Evolutionary conservation across 2,797 vertebrate species (phyloP), one percentile per base, ranked within the genome.

Genomic region (Takifugu rubripes): DNA sequence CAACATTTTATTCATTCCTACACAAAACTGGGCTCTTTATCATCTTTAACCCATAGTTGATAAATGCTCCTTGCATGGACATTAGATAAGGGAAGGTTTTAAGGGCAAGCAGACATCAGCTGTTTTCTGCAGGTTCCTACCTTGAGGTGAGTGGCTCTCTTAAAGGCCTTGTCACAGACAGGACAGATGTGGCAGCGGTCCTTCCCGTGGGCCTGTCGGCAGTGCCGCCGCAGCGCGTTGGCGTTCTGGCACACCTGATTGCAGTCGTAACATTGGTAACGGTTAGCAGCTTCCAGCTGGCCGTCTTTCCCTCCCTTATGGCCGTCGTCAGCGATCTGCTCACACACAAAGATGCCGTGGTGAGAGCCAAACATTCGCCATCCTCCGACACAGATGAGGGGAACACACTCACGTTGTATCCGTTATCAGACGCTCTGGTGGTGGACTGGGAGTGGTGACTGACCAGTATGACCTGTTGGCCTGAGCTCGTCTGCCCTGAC

Each of bases 81-180:
- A 33, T 33, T 33, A 11, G 33, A 33, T 43, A 16, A 21, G 25
- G 36, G 26, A 8, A 12, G 9, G 49, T 8, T 26, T 10, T 10
- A 26, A 10, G 3, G 9, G 47, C 2, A 52, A 50, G 44, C 0
- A 10, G 11, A 14, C 3, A 9, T 4, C 49, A 50, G 24, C 27
- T 1, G 1, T 48, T 29, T 9, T 21, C 5, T 12, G 2, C 17
- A 6, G 29, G 31, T 48, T 33, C 59, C 68, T 89, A 98, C 97
- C 94, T 98, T 99, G 68, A 99, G 93, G 79, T 99, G 97, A 0
- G 97, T 96, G 17, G 96, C 95, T 3, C 97, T 82, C 75, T 99
- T 99, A 77, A 99, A 99, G 61, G 95, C 96, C 87, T 99, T 99
- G 82, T 85, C 93, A 79, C 97, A 99, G 68, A 94, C 56, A 0